phyloP scores from a whole-genome alignment of 2,797 vertebrate species.

The Acipenser ruthenus region DNA sequence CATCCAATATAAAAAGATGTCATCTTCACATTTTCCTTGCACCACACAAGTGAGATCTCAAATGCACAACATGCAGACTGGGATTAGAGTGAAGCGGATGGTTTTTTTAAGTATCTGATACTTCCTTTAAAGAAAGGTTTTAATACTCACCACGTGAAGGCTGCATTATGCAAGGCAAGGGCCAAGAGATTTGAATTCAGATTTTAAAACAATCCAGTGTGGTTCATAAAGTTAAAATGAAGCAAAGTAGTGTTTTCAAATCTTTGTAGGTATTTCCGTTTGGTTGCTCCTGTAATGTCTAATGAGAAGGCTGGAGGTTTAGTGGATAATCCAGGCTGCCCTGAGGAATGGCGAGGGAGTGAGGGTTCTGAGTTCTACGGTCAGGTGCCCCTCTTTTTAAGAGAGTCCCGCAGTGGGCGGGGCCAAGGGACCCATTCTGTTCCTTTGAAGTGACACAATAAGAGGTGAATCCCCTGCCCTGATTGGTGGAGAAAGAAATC shows the following conservation, averaged over 20 bases:
- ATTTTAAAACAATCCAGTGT: background rate
- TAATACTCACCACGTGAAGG: conserved; percentile 57
- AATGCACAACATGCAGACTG: too few relatives aligned
- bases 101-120: too few relatives aligned
- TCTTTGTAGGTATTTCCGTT: conserved; percentile 13
- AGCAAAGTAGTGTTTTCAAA: conserved; percentile 21
- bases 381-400: conserved; percentile 55
- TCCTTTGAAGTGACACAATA: conserved; percentile 69
- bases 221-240: background rate
- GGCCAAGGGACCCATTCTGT: conserved; percentile 52
- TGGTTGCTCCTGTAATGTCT: conserved; percentile 29
- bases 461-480: conserved; percentile 51
- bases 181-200: too few relatives aligned
- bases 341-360: conserved; percentile 15
- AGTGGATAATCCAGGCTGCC: conserved; percentile 24
- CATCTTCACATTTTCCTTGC: too few relatives aligned
- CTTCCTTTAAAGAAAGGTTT: background rate
- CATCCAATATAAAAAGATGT: too few relatives aligned
- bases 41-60: too few relatives aligned
- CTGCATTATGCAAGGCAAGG: conserved; percentile 47
- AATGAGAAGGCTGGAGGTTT: conserved; percentile 17
- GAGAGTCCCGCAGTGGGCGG: conserved; percentile 45
- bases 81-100: too few relatives aligned
- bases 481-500: conserved; percentile 65
- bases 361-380: conserved; percentile 32